Conservation (phyloP, 2,888 invertebrate species). For the Cancer borealis region DNA sequence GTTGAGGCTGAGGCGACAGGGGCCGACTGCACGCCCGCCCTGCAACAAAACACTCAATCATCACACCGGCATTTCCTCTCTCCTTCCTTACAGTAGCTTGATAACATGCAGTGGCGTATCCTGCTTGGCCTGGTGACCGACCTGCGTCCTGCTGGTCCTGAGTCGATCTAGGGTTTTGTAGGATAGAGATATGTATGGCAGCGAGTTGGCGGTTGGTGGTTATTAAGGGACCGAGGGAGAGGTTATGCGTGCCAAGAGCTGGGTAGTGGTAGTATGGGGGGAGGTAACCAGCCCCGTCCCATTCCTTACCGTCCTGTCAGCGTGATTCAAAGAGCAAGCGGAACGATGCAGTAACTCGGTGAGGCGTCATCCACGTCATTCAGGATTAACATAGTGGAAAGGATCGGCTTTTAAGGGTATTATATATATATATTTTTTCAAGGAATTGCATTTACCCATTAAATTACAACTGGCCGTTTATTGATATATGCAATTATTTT, state of each 20-base stretch:
- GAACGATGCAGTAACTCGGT: background rate
- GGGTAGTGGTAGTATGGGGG: slow-evolving; percentile 10
- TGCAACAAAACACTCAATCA: slow-evolving; percentile 49
- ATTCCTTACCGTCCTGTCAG: slow-evolving; percentile 21
- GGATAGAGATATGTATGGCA: slow-evolving; percentile 44
- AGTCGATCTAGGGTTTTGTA: slow-evolving; percentile 52
- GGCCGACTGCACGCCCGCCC: slow-evolving; percentile 55
- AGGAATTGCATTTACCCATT: background rate
- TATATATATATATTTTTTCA: background rate
- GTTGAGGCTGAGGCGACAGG: slow-evolving; percentile 45
- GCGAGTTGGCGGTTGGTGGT: slow-evolving; percentile 62
- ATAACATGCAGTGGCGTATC: background rate
- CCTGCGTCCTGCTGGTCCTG: slow-evolving; percentile 16
- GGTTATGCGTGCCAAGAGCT: slow-evolving; percentile 65
- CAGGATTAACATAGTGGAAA: background rate
- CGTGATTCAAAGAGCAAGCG: background rate
- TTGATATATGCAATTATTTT: background rate
- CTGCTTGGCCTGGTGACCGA: slow-evolving; percentile 5
- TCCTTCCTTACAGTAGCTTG: background rate
- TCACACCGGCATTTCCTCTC: background rate
- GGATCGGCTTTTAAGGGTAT: background rate
- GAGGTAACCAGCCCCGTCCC: background rate
- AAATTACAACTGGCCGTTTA: background rate
- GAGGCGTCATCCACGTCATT: background rate
- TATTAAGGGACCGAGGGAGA: slow-evolving; percentile 15